Percentiles rank a stretch among this genome's conserved stretches.
phyloP scores from a whole-genome alignment of 2,113 vertebrate genomes.

The Enhydra lutris region DNA sequence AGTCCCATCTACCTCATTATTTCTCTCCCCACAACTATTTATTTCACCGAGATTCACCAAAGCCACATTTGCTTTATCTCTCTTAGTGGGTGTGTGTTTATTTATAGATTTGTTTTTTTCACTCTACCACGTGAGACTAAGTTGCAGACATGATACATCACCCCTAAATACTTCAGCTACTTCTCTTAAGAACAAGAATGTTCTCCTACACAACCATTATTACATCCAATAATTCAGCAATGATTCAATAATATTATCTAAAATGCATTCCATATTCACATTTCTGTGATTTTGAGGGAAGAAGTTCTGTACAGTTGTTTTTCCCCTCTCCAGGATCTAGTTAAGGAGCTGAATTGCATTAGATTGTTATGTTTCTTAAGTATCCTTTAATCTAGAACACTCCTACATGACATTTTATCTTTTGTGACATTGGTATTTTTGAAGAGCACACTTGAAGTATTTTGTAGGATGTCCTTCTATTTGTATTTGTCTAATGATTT shows the following conservation, averaged over 20 bases:
- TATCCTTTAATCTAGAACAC: not conserved
- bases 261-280: not conserved
- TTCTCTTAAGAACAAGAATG: not conserved
- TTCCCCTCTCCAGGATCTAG: not conserved
- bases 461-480: not conserved
- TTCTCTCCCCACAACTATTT: constrained; percentile 35
- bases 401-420: not conserved
- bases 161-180: not conserved
- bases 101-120: constrained; percentile 26
- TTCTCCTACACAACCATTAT: not conserved
- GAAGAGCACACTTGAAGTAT: not conserved
- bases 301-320: not conserved
- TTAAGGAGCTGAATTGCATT: not conserved
- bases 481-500: not conserved
- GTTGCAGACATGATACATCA: not conserved
- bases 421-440: not conserved
- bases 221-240: not conserved
- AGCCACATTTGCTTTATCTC: constrained; percentile 39
- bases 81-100: not conserved
- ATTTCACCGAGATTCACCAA: constrained; percentile 6
- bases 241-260: not conserved
- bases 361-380: not conserved
- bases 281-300: not conserved
- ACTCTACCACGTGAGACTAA: not conserved
- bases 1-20: constrained; percentile 1